phyloP scores from a whole-genome alignment of 2,113 vertebrate species.

The Pterocles burchelli region DNA sequence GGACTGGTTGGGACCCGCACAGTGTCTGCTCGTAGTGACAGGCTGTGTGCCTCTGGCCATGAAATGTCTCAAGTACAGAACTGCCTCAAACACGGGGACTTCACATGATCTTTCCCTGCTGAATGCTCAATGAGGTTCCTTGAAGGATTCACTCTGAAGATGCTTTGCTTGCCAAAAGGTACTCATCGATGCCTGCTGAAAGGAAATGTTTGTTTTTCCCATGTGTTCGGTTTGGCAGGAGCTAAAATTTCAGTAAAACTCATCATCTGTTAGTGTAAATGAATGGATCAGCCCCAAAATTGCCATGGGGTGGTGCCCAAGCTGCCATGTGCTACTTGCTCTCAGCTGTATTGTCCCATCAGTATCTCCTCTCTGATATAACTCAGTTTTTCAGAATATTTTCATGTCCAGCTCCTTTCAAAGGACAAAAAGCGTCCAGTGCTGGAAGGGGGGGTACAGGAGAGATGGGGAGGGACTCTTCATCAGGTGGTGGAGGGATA shows the following conservation, averaged over 20 bases:
- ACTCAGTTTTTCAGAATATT: background rate
- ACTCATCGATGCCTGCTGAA: background rate
- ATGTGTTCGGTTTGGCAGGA: background rate
- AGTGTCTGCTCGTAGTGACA: background rate
- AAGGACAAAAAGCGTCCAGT: too few relatives aligned
- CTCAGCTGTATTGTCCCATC: accelerated
- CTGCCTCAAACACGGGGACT: background rate
- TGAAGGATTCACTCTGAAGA: background rate
- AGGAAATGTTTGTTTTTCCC: background rate
- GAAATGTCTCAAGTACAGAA: background rate
- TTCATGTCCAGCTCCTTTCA: background rate
- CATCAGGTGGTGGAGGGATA: too few relatives aligned
- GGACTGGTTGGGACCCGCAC: background rate
- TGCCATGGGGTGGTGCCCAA: background rate
- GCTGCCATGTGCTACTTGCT: background rate
- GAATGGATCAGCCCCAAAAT: background rate
- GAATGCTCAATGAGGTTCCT: background rate
- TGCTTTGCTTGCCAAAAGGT: background rate
- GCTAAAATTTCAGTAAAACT: background rate
- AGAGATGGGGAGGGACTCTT: too few relatives aligned
- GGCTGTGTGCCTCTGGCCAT: background rate
- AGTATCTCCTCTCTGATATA: background rate
- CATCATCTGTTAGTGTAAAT: background rate
- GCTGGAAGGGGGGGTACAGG: too few relatives aligned
- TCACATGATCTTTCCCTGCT: background rate